Base-by-base conservation (phyloP, 2,113 vertebrate genomes). In the Elachura formosa region DNA sequence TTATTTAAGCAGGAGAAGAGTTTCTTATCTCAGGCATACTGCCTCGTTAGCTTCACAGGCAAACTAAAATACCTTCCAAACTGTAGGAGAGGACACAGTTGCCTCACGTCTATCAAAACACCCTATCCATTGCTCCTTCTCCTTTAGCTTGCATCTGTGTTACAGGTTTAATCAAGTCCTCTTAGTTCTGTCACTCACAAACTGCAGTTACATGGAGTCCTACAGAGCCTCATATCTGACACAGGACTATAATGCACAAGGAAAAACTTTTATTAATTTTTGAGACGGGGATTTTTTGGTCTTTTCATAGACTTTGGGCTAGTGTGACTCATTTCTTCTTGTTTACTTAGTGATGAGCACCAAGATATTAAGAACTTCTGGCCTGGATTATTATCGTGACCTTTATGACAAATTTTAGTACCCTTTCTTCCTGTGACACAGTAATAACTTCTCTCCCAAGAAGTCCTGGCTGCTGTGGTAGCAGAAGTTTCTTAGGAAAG, bases 51-150 rank as follows among this genome's bases (percentile, higher is more conserved):
- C 17, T 87, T 51, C 82, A 61, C 26, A 77, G 36, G 22, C 67
- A 78, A 89, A 75, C 26, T 87, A 78, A 90, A 95, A 95, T 87
- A 90, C 14, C 20, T 95, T 67, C 74, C 55, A 79, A 64, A 34
- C 9, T 68, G 63, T n/a, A 73, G 21, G 40, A 87, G 41, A 69
- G 72, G 48, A 64, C 79, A 74, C 58, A 93, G 58, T 72, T 93
- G 74, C 21, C 58, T 5, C 33, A 69, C 0, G 1, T 78, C 72
- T 78, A 38, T 94, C 88, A 95, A 91, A 66, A 83, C 64, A 72
- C 12, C 20, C 28, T 76, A 61, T 76, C 33, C 11, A 49, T 79
- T 82, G 79, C 33, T 92, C n/a, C 25, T 74, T 82, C 25, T 52
- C 25, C 38, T 93, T 43, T 46, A 63, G 54, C 43, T 69, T 69